These are phyloP conservation scores for Spea bombifrons DNA, from an alignment of 2,113 vertebrate genomes.

Conservation along the genomic window DNA sequence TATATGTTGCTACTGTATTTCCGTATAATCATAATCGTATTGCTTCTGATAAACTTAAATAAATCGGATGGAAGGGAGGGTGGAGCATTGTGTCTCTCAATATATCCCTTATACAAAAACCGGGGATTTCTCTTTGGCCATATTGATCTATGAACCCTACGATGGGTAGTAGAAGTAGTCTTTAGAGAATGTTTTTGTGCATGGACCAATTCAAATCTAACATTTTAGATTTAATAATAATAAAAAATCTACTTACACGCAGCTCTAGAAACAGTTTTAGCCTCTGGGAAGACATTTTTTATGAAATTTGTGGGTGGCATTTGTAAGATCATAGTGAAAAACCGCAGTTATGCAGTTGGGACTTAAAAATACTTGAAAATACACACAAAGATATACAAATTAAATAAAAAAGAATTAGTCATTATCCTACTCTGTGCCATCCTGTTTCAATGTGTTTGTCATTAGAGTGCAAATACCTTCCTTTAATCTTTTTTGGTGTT, in stretches of 20 bases:
- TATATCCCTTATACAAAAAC: no score
- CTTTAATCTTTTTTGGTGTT: conserved; percentile 27
- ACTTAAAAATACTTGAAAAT: conserved; percentile 12
- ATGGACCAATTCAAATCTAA: no score
- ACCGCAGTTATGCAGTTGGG: conserved; percentile 25
- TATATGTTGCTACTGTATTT: no score
- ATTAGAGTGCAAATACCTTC: conserved; percentile 8
- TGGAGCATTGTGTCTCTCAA: no score
- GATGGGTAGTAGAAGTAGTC: no score
- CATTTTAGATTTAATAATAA: not conserved
- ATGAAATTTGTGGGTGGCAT: conserved; percentile 39
- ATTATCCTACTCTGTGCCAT: conserved; percentile 2
- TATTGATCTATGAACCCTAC: no score
- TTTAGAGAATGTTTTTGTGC: no score
- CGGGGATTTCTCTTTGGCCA: no score
- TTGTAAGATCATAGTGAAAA: conserved; percentile 26
- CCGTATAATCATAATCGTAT: no score
- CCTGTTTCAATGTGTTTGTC: conserved; percentile 19
- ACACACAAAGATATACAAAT: not conserved
- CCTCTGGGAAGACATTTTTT: conserved; percentile 35
- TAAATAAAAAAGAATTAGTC: conserved; percentile 19
- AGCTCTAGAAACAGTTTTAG: conserved; percentile 18
- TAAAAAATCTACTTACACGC: not conserved
- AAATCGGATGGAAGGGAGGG: no score
- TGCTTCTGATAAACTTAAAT: no score